Percentiles rank a stretch among this genome's conserved stretches.
phyloP scores from a whole-genome alignment of 2,888 invertebrate genomes.

The Coelinius sp. region DNA sequence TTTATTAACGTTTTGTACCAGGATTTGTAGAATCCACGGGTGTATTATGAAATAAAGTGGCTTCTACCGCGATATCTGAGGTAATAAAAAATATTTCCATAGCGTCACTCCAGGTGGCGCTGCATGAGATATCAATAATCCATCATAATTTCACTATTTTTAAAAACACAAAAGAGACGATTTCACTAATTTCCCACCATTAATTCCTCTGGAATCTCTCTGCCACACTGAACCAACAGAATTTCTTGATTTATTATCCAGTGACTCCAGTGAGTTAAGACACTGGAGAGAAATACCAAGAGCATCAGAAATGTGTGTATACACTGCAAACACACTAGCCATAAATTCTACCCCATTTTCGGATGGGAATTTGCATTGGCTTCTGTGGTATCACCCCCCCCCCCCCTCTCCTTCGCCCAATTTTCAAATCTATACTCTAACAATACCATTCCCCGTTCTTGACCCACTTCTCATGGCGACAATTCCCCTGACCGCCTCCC shows the following conservation, averaged over 20 bases:
- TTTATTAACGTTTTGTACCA: background rate
- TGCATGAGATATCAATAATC: background rate
- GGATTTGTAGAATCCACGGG: background rate
- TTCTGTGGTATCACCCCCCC: conserved; percentile 27
- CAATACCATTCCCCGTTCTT: conserved; percentile 46
- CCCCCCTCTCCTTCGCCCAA: background rate
- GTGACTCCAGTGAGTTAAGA: background rate
- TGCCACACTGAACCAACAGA: background rate
- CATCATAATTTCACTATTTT: background rate
- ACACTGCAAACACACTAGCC: conserved; percentile 40
- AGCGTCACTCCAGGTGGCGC: background rate
- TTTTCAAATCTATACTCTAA: conserved; percentile 14
- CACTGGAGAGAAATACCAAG: no score
- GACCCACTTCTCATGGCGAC: conserved; percentile 51
- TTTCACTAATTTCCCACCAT: background rate
- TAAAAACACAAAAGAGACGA: background rate
- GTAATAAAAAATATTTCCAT: background rate
- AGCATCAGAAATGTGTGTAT: background rate
- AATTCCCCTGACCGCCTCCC: background rate
- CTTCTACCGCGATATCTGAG: background rate
- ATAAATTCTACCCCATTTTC: conserved; percentile 43
- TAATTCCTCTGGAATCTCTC: background rate
- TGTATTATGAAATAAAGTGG: background rate
- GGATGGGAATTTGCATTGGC: conserved; percentile 46
- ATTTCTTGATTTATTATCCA: background rate